Base-by-base conservation (phyloP, 2,888 invertebrate genomes). In the Lasioglossum calceatum region DNA sequence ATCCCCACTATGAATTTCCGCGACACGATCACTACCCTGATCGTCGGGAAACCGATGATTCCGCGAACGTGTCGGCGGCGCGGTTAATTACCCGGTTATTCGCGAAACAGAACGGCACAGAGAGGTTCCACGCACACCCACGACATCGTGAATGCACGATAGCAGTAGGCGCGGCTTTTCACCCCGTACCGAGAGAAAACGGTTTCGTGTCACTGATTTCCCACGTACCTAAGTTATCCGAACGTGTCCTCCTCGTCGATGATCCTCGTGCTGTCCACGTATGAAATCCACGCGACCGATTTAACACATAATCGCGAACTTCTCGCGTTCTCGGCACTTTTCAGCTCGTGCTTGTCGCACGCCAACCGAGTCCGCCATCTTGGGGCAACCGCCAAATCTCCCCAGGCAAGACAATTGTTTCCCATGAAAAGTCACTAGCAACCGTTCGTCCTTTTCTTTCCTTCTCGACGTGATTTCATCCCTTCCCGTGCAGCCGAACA, bases 321-420 rank as follows among this genome's bases (percentile, higher is more conserved):
- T 93, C 89, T 93, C 92, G 90, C 91, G 92, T 89, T 91, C 93
- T 92, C 93, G 92, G 91, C 93, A 93, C 94, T 93, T 94, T 92
- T 93, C 93, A 91, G 93, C 92, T 90, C 92, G 93, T 93, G 92
- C 93, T 93, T 93, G 92, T 93, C 93, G 93, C 94, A 94, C 93
- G 93, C 94, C 93, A 94, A 92, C 92, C 94, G 93, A 92, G 93
- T 94, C 94, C 95, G 95, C 95, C 95, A 95, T 95, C 94, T 95
- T 95, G 94, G 93, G 92, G 92, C 93, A 93, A 94, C 94, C 94
- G 94, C 93, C 93, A 93, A 94, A 93, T 90, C 88, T 87, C 88
- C 87, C 85, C 93, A 93, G 92, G 91, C 87, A 78, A 81, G 90
- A 91, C 92, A 91, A 91, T 83, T 82, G 85, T 80, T 79, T 81